Conservation (phyloP, 2,888 invertebrate species). For the Amblyteles armatorius region DNA sequence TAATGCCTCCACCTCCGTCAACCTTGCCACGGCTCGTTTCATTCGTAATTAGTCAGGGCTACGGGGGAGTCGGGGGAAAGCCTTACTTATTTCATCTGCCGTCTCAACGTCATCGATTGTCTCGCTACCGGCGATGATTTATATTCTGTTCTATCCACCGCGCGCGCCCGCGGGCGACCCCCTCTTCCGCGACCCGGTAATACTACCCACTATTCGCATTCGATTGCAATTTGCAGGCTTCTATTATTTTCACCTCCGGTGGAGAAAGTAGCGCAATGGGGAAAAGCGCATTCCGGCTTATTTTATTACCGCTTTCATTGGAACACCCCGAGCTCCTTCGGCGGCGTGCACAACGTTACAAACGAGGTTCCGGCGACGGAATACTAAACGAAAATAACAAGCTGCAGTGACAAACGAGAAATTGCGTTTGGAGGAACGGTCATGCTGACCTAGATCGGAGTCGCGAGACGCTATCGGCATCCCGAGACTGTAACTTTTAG, state of each 20-base stretch:
- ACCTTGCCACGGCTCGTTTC: constrained; percentile 25
- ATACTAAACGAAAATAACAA: constrained; percentile 26
- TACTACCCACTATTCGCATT: constrained; percentile 16
- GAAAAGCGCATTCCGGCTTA: constrained; percentile 20
- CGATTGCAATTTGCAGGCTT: constrained; percentile 35
- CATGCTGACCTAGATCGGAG: neutral
- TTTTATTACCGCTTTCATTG: constrained; percentile 29
- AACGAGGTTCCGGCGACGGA: constrained; percentile 9
- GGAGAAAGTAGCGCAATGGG: constrained; percentile 20
- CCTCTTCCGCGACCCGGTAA: neutral
- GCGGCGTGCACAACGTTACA: constrained; percentile 24
- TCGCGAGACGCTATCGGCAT: neutral
- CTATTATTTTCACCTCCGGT: neutral
- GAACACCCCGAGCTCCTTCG: constrained; percentile 6
- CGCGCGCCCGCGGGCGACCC: neutral
- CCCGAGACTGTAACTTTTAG: neutral
- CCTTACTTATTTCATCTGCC: constrained; percentile 5
- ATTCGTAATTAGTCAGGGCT: constrained; percentile 14
- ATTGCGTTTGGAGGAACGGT: neutral
- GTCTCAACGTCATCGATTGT: neutral
- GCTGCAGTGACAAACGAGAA: constrained; percentile 7
- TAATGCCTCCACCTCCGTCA: constrained; percentile 15
- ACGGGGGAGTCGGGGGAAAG: neutral
- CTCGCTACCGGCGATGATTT: constrained; percentile 16
- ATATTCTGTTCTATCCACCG: constrained; percentile 3